Evolutionary conservation across 2,888 invertebrate genomes (phyloP), one percentile per base, ranked within the genome.

Genomic region (Noctua pronuba): DNA sequence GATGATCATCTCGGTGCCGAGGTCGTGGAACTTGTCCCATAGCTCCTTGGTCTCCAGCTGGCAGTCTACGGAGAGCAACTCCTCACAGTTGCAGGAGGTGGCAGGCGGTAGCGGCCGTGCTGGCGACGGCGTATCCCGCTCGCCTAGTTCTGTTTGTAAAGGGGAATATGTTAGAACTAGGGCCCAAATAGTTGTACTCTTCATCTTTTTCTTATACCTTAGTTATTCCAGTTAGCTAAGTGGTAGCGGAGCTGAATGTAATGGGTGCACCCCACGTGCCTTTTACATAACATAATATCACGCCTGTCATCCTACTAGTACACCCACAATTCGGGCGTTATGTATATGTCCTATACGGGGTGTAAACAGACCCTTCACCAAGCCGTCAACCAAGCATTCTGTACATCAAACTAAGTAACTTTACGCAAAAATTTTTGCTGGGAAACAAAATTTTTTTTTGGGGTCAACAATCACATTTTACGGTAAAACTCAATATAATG

Each of bases 1-100:
- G 95, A 99, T 99, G 94, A 99, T 99, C 99, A 99, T 99, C 96
- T 99, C 99, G 1, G 99, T 99, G 88, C 99, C 99, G 79, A 99
- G 97, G 91, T 98, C 98, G 92, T 98, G 98, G 96, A 99, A 99
- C 96, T 99, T 99, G 95, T 99, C 99, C 99, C 99, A 99, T 58
- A 99, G 97, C 90, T 99, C 99, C 95, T 99, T 99, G 86, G 99
- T 99, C 97, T 99, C 99, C 92, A 99, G 97, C 93, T 99, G 98
- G 93, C 99, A 99, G 91, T 99, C 98, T 77, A 99, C 98, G 84
- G 98, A 97, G 87, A 98, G 97, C 83, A 99, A 96, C 92, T 98
- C 98, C 92, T 98, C 98, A 94, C 98, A 98, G 93, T 98, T 98
- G 95, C 98, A 98, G 60, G 97, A 97, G 83, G 97, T 97, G 75